These are phyloP conservation scores for Ciconia boyciana DNA, from an alignment of 2,113 vertebrate species.

Conservation along the genomic window DNA sequence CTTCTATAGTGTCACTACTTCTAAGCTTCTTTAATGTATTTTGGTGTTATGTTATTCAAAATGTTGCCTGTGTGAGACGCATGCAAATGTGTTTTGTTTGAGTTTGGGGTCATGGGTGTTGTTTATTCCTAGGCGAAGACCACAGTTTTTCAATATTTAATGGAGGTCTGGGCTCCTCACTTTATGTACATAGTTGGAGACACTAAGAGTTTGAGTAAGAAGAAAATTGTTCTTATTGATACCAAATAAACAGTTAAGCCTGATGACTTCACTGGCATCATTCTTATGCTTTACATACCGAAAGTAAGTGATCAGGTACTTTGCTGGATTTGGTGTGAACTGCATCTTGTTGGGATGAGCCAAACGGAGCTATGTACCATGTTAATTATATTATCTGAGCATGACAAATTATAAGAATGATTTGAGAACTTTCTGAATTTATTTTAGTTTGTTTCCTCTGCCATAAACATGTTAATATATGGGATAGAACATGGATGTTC, in stretches of 20 bases:
- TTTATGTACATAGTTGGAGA: background rate
- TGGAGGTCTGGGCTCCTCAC: background rate
- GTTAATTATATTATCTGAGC: background rate
- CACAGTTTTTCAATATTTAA: background rate
- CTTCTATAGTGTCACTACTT: background rate
- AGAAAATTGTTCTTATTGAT: background rate
- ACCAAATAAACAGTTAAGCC: background rate
- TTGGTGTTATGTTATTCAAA: background rate
- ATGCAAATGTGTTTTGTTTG: background rate
- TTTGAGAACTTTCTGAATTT: background rate
- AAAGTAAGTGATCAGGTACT: background rate
- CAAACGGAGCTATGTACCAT: background rate
- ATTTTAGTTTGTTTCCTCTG: background rate
- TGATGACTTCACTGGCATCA: background rate
- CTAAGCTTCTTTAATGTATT: background rate
- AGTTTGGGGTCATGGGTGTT: background rate
- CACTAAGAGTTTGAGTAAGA: background rate
- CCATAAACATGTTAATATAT: background rate
- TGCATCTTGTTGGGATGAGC: background rate
- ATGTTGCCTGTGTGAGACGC: background rate
- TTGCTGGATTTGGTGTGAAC: background rate
- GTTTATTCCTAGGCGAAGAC: background rate
- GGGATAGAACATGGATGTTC: background rate
- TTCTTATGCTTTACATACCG: background rate
- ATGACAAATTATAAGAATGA: background rate